These are phyloP conservation scores for Ceriagrion tenellum DNA, from an alignment of 2,888 invertebrate genomes.

Conservation along the genomic window DNA sequence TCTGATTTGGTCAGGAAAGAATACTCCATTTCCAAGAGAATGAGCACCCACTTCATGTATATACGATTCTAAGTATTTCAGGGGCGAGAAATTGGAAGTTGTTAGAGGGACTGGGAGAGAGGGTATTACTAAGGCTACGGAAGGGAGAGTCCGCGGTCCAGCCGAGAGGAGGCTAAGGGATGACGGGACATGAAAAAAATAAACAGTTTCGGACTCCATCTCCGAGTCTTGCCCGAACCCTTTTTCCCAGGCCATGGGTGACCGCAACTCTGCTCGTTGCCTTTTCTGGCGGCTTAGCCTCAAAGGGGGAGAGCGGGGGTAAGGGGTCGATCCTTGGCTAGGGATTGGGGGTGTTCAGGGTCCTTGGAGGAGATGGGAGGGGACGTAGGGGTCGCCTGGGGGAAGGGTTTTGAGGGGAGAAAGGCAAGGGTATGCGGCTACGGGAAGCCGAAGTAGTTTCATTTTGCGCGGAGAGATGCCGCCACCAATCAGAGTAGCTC, in stretches of 20 bases:
- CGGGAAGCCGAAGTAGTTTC: slow-evolving; percentile 55
- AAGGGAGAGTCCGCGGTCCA: background rate
- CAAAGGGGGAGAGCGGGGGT: background rate
- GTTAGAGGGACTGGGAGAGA: background rate
- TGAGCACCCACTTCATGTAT: background rate
- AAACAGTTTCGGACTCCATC: background rate
- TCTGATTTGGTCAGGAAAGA: no score
- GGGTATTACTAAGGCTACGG: background rate
- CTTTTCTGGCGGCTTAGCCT: slow-evolving; percentile 57
- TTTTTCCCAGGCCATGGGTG: slow-evolving; percentile 25
- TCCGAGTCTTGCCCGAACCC: slow-evolving; percentile 27
- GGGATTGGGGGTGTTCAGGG: background rate
- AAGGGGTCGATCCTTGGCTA: background rate
- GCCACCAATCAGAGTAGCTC: slow-evolving; percentile 48
- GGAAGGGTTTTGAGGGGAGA: background rate
- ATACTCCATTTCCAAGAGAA: no score
- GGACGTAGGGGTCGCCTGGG: background rate
- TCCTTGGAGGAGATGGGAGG: background rate
- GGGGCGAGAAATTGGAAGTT: background rate
- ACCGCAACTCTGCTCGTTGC: slow-evolving; percentile 51
- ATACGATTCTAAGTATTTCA: background rate
- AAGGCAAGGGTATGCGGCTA: background rate
- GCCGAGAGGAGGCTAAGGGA: slow-evolving; percentile 25
- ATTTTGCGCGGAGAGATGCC: slow-evolving; percentile 52
- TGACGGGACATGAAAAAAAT: slow-evolving; percentile 7